Percentiles rank a stretch among this genome's conserved stretches.
These are phyloP conservation scores for Conus canariensis DNA, from an alignment of 2,888 invertebrate genomes.

Conservation along the genomic window DNA sequence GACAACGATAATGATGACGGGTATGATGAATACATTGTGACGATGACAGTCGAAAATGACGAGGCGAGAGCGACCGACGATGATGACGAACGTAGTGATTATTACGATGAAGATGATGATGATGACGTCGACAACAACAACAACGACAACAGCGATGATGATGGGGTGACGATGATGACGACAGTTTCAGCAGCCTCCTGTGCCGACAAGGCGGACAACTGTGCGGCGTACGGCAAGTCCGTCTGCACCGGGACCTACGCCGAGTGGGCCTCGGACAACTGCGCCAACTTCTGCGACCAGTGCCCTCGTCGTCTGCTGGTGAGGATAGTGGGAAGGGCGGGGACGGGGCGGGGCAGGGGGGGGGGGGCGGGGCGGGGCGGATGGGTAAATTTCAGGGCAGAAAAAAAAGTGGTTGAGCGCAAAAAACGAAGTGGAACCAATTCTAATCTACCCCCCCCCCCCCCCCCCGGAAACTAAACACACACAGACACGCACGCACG, in stretches of 20 bases:
- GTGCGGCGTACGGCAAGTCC: slow-evolving; percentile 48
- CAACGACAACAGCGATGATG: neutral
- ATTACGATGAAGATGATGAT: neutral
- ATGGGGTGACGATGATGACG: slow-evolving; percentile 7
- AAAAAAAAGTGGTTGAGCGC: too few species aligned
- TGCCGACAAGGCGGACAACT: slow-evolving; percentile 26
- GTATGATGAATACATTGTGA: neutral
- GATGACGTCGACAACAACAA: neutral
- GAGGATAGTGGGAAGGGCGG: too few species aligned
- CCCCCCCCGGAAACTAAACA: too few species aligned
- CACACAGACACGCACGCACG: too few species aligned
- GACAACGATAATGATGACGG: neutral
- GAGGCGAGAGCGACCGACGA: slow-evolving; percentile 2
- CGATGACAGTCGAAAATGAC: neutral
- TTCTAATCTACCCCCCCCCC: too few species aligned
- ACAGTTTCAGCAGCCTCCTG: slow-evolving; percentile 15
- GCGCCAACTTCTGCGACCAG: slow-evolving; percentile 58
- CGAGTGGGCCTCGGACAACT: slow-evolving; percentile 59
- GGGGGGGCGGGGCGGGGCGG: neutral
- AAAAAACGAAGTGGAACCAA: too few species aligned
- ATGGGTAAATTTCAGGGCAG: neutral
- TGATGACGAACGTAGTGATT: neutral
- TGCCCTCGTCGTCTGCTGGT: neutral
- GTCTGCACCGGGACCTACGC: slow-evolving; percentile 56
- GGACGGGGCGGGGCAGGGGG: neutral